Conservation (phyloP, 2,888 invertebrate species). For the Thereva nobilitata region DNA sequence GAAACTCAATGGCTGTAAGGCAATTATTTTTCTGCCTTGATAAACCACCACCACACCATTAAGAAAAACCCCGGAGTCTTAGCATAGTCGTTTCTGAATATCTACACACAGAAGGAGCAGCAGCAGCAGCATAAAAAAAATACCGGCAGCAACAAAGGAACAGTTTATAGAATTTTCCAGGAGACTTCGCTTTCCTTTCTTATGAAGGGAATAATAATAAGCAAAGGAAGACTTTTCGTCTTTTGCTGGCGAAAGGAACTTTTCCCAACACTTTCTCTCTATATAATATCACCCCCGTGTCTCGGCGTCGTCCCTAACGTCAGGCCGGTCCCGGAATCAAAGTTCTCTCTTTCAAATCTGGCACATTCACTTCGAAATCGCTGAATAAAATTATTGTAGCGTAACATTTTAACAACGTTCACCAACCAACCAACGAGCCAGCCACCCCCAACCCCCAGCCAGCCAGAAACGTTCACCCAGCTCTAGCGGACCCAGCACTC, state of each 20-base stretch:
- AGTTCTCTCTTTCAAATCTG: constrained; percentile 20
- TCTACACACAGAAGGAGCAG: constrained; percentile 13
- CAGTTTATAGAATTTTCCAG: constrained; percentile 35
- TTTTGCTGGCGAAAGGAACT: constrained; percentile 17
- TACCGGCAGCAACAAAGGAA: constrained; percentile 14
- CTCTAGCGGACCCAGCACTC: too few species aligned
- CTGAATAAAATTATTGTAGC: constrained; percentile 35
- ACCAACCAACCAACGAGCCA: neutral
- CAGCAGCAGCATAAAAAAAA: constrained; percentile 18
- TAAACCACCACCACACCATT: constrained; percentile 18
- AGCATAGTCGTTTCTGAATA: constrained; percentile 20
- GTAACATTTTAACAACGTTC: constrained; percentile 37
- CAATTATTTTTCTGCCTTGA: constrained; percentile 32
- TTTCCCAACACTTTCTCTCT: constrained; percentile 7
- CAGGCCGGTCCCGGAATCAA: neutral
- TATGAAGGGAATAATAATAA: constrained; percentile 17
- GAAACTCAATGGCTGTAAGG: neutral
- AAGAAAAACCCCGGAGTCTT: constrained; percentile 1
- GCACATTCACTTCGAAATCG: constrained; percentile 23
- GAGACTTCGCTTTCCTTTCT: constrained; percentile 17
- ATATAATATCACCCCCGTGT: neutral
- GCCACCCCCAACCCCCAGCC: neutral
- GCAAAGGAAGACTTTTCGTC: constrained; percentile 26
- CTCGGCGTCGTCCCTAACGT: neutral
- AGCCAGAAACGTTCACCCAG: neutral